phyloP scores from a whole-genome alignment of 2,888 invertebrate genomes.

The Myathropa florea region DNA sequence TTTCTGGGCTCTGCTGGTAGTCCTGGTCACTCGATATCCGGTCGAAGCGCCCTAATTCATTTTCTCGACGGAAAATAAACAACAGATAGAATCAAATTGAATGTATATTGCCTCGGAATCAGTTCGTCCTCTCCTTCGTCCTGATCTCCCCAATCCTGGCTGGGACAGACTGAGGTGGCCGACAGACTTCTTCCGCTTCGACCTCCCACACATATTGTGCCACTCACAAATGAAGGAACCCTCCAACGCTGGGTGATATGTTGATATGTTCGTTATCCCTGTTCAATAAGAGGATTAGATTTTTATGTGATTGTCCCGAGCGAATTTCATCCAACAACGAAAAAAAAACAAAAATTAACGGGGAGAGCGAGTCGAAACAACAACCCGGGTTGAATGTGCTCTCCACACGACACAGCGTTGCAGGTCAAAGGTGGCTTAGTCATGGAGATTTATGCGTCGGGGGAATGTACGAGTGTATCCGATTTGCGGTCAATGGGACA shows the following conservation, averaged over 20 bases:
- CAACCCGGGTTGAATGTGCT: not conserved
- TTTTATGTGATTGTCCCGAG: slow-evolving; percentile 61
- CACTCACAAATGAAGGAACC: slow-evolving; percentile 44
- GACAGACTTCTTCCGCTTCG: not conserved
- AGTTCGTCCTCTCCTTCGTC: slow-evolving; percentile 9
- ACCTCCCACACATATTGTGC: not conserved
- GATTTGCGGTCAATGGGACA: slow-evolving; percentile 71
- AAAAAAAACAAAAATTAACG: not conserved
- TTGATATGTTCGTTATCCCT: slow-evolving; percentile 64
- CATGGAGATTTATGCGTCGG: slow-evolving; percentile 65
- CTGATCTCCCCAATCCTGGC: not conserved
- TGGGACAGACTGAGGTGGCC: too few relatives aligned
- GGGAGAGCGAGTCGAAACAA: not conserved
- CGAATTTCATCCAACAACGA: slow-evolving; percentile 21
- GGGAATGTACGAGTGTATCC: slow-evolving; percentile 51
- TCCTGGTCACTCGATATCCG: slow-evolving; percentile 14
- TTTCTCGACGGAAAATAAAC: slow-evolving; percentile 41
- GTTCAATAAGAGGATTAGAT: slow-evolving; percentile 68
- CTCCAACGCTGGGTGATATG: slow-evolving; percentile 41
- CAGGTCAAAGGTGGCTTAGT: slow-evolving; percentile 66
- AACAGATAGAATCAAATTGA: slow-evolving; percentile 49
- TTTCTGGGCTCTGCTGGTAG: not conserved
- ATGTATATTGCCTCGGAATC: slow-evolving; percentile 17
- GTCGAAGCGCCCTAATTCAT: slow-evolving; percentile 36
- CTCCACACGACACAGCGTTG: slow-evolving; percentile 44